phyloP scores from a whole-genome alignment of 1,140 invertebrate genomes.

The Drosophila orena region DNA sequence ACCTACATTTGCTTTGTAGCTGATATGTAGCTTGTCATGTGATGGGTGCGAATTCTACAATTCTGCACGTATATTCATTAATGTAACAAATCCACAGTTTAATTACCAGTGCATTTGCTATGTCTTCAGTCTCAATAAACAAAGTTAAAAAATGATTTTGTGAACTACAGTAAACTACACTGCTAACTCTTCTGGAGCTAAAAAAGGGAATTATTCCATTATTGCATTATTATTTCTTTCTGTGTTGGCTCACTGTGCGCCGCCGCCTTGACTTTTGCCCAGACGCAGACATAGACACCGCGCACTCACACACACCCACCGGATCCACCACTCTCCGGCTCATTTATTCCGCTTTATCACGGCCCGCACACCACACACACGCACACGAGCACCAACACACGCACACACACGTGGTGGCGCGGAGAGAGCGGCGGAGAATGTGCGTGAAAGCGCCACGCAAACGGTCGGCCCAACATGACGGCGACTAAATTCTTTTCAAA shows the following conservation, averaged over 20 bases:
- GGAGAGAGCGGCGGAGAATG: conserved; percentile 36
- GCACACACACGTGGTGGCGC: neutral
- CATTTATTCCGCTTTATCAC: conserved; percentile 44
- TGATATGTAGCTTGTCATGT: neutral
- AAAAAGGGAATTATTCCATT: neutral
- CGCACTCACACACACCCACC: conserved; percentile 13
- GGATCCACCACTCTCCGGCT: conserved; percentile 15
- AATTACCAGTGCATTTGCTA: too few species aligned
- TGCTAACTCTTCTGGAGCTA: too few species aligned
- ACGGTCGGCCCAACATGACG: conserved; percentile 66
- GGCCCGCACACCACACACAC: neutral
- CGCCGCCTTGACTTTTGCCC: conserved; percentile 48
- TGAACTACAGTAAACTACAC: too few species aligned
- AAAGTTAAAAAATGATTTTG: too few species aligned
- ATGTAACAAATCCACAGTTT: neutral
- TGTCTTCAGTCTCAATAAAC: too few species aligned
- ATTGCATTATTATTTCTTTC: neutral
- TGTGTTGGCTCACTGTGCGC: conserved; percentile 20
- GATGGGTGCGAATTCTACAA: neutral
- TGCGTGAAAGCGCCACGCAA: conserved; percentile 64
- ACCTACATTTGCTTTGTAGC: neutral
- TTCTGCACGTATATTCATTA: neutral
- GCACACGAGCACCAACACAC: conserved; percentile 7
- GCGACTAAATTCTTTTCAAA: conserved; percentile 81
- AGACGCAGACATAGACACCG: conserved; percentile 16